Evolutionary conservation across 1,140 invertebrate genomes (phyloP), one percentile per base, ranked within the genome.

Genomic region (Calephelis nemesis): DNA sequence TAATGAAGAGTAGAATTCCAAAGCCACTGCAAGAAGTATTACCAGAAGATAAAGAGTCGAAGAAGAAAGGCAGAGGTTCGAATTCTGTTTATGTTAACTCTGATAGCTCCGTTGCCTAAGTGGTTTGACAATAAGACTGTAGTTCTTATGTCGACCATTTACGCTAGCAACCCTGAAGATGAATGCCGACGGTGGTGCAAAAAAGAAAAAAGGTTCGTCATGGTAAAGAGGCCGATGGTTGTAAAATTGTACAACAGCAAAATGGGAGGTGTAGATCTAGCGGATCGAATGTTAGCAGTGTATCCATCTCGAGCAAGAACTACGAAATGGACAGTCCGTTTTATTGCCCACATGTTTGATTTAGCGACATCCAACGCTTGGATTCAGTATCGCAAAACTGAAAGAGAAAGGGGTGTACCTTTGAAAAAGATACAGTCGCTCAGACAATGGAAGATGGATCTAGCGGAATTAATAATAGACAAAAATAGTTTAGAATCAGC

Each of bases 61-160:
- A 70, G 47, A 49, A 12, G 12, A 11, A 47, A 45, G 68, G 65
- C 7, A 63, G 67, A n/a, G 67, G 67, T 6, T 47, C 8, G 6
- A n/a, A 0, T 40, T 40, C 62, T n/a, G 48, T 65, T 65, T 45
- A 65, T 6, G 64, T 73, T 3, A 49, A 19, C 6, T 11, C 7
- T 48, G 62, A 73, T 70, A 39, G 45, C 12, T 58, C 58, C 2
- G 19, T 73, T n/a, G 71, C 68, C 72, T 9, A 70, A 70, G 47
- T 73, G 72, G 68, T 60, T 54, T 45, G 72, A 73, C n/a, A 73
- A 69, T 13, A 73, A 73, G 47, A 12, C 71, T 7, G 68, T 73
- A 10, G 4, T 60, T 30, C 2, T 70, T 1, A 54, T 73, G 50
- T 73, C 72, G 1, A 58, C 65, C 0, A 12, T 65, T 19, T 3